These are phyloP conservation scores for Pagrus major DNA, from an alignment of 2,113 vertebrate species.

Conservation along the genomic window DNA sequence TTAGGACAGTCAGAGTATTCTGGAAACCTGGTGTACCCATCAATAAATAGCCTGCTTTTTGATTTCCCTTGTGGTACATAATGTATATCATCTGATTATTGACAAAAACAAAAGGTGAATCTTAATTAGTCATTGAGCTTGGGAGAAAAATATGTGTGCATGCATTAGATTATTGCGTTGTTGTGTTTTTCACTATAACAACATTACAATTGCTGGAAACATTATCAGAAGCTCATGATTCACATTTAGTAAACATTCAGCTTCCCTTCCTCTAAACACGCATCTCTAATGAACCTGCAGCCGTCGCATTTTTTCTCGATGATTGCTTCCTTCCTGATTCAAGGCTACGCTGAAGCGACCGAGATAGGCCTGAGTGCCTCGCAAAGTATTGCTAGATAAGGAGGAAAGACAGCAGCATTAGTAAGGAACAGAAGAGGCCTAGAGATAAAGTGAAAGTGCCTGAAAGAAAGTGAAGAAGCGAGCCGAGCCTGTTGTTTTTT, in stretches of 20 bases:
- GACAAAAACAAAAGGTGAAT: constrained; percentile 8
- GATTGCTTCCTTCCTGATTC: constrained; percentile 49
- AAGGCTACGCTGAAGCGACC: constrained; percentile 19
- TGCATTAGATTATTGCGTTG: neutral
- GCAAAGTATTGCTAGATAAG: constrained; percentile 55
- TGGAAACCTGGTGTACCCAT: neutral
- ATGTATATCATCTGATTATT: constrained; percentile 16
- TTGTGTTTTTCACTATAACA: neutral
- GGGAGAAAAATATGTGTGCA: neutral
- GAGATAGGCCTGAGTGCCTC: constrained; percentile 31
- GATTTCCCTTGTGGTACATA: constrained; percentile 23
- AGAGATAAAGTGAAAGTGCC: constrained; percentile 50
- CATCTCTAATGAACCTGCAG: constrained; percentile 49
- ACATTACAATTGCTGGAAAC: constrained; percentile 20
- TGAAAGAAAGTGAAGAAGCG: constrained; percentile 40
- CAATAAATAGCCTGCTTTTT: constrained; percentile 15
- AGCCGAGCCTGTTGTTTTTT: neutral
- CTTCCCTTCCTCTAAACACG: constrained; percentile 22
- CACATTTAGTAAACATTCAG: constrained; percentile 27
- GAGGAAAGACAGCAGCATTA: constrained; percentile 52
- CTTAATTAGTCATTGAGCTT: neutral
- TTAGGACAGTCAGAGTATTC: constrained; percentile 13
- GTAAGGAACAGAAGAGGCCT: constrained; percentile 12
- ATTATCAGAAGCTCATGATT: constrained; percentile 10
- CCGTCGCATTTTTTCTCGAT: neutral